Evolutionary conservation across 2,797 vertebrate genomes (phyloP), one percentile per base, ranked within the genome.

Genomic region (Protonibea diacanthus): DNA sequence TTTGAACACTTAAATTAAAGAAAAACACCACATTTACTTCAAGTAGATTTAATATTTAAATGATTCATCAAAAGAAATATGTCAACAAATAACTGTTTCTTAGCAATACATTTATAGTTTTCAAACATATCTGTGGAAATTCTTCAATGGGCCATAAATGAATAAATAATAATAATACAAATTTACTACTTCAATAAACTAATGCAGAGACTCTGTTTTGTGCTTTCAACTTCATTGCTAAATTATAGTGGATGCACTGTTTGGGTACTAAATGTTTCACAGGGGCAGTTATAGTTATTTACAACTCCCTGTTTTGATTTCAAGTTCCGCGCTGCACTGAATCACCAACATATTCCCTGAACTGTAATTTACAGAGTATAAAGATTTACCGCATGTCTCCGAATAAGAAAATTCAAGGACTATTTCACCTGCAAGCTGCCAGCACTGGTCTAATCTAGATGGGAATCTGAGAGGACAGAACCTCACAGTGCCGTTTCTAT

Each of bases 401-500:
- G 69, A 66, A 53, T 48, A 55, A n/a, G 33, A 58, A 49, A 68
- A 51, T 38, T 25, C 15, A 75, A 74, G 13, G 5, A 25, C 23
- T 20, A 60, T 74, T 80, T 76, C 55, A 48, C 21, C 29, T 33
- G 48, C 76, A 58, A 42, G 6, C 20, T 40, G 61, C 45, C 18
- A 59, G 51, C 40, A 7, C 8, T 20, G 38, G 18, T 70, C 8
- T 69, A 57, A 87, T 86, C 78, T 55, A 58, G 53, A 78, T 84
- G 33, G 60, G 67, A 81, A 74, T 58, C 14, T 52, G 40, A 74
- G 52, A 51, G 21, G 45, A 71, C 29, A 62, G 60, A 75, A 47
- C 18, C 66, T 21, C 21, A 53, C 6, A 11, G 11, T 45, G 29
- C 6, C 15, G 6, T 23, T 63, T 70, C 12, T 51, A 29, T 59